Conservation (phyloP, 2,888 invertebrate genomes). For the Chironomus tentans region DNA sequence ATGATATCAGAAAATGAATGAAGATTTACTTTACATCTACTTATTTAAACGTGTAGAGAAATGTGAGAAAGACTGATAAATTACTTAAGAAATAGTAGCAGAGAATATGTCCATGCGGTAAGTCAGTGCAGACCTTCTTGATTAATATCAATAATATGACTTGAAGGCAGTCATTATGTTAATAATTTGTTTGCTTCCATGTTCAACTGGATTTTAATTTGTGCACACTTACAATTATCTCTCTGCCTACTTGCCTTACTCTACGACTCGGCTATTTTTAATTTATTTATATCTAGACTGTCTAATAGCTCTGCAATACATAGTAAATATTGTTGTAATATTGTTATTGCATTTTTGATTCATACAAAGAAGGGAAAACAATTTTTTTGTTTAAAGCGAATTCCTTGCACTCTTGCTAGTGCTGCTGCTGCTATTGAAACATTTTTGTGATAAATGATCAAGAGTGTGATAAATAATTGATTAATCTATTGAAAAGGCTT, state of each 20-base stretch:
- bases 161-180: constrained; percentile 5
- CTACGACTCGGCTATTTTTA: not conserved
- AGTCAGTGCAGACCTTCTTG: not conserved
- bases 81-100: no score
- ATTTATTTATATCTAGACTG: not conserved
- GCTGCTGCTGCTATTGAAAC: not conserved
- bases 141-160: constrained; percentile 2
- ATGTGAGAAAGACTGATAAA: no score
- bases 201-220: constrained; percentile 7
- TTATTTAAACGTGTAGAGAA: no score
- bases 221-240: not conserved
- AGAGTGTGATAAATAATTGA: not conserved
- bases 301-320: no score
- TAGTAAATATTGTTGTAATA: no score
- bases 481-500: not conserved
- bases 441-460: not conserved
- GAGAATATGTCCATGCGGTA: no score
- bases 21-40: no score
- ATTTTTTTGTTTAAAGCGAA: not conserved
- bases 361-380: not conserved
- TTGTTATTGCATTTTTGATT: not conserved
- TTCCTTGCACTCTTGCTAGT: not conserved
- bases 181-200: constrained; percentile 6
- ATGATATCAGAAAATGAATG: no score
- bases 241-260: not conserved